Evolutionary conservation across 1,140 invertebrate species (phyloP).

Genomic region (Drosophila nebulosa): DNA sequence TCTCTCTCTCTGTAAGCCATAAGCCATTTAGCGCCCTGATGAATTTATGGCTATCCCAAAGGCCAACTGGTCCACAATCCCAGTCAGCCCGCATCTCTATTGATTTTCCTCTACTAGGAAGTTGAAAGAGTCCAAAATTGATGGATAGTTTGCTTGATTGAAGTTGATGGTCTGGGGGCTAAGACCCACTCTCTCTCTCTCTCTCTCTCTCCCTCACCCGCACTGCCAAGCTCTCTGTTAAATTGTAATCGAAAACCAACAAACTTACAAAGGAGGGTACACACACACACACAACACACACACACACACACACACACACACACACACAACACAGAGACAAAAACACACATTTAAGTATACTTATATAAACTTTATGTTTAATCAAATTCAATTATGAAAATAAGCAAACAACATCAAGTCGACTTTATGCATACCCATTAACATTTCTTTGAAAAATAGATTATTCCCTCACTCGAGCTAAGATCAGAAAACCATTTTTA

Average conservation of each 20-base stretch:
- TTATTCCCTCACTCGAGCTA: no score
- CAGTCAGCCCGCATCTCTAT: constrained; percentile 9
- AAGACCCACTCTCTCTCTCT: not conserved
- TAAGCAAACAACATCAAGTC: constrained; percentile 21
- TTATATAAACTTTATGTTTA: constrained; percentile 51
- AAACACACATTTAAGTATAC: constrained; percentile 48
- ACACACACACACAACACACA: not conserved
- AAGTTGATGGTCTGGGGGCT: constrained; percentile 13
- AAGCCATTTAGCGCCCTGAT: constrained; percentile 73
- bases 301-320: no score
- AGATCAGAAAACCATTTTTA: no score
- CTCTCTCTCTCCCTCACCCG: no score
- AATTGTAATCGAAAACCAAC: not conserved
- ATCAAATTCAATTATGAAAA: constrained; percentile 72
- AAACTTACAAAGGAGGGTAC: not conserved
- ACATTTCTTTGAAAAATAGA: not conserved
- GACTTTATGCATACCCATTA: not conserved
- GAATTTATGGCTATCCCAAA: constrained; percentile 63
- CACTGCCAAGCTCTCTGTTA: not conserved
- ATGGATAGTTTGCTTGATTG: constrained; percentile 50
- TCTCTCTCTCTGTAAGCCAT: constrained; percentile 15
- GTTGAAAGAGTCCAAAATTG: constrained; percentile 7
- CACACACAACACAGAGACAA: not conserved
- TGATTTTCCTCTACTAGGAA: constrained; percentile 27
- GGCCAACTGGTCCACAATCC: constrained; percentile 1